Evolutionary conservation across 2,113 vertebrate genomes (phyloP), one percentile per base, ranked within the genome.

Genomic region (Gadus chalcogrammus): DNA sequence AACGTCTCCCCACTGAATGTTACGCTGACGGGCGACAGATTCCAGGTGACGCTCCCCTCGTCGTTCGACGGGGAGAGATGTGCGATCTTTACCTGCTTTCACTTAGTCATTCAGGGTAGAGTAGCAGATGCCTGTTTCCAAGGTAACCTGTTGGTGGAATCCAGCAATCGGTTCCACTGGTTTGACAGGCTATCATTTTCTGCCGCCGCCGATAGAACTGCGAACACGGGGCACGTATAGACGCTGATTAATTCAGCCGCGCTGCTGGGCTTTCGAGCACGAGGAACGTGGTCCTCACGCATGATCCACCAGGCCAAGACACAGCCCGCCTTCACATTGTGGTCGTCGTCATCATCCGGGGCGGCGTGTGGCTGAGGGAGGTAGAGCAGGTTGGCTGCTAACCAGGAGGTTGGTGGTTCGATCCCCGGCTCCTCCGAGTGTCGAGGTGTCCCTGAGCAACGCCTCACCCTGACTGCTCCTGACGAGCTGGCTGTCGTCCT

Each of bases 81-180:
- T 38, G 20, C 8, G 5, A 65, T 59, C 79, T 77, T 72, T 72
- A 79, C 79, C 78, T 84, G 74, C 42, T 83, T 69, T 79, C 69
- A 59, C 72, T 73, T 68, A 71, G 63, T 53, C 65, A 67, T 16
- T 67, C 65, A 71, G 66, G 73, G 76, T 78, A 61, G 67, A 80
- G 64, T 60, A 70, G 74, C 64, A 35, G 74, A 0, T 24, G 60
- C 82, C 79, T 79, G 85, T 89, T 89, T 85, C 88, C 88, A 84
- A 79, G 85, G 88, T 88, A 89, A 88, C 85, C 64, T 72, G 38
- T 52, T 15, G 20, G 15, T 67, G 70, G 73, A 74, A 82, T 80
- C 69, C 71, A 69, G 66, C 77, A 53, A 38, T 74, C 61, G 64
- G 56, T 42, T 64, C 64, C 24, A 59, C 71, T 61, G 61, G 68